A percentile compares a stretch with the other conserved stretches of the same genome.
phyloP scores from a whole-genome alignment of 2,113 vertebrate species.

The Atractosteus spatula region DNA sequence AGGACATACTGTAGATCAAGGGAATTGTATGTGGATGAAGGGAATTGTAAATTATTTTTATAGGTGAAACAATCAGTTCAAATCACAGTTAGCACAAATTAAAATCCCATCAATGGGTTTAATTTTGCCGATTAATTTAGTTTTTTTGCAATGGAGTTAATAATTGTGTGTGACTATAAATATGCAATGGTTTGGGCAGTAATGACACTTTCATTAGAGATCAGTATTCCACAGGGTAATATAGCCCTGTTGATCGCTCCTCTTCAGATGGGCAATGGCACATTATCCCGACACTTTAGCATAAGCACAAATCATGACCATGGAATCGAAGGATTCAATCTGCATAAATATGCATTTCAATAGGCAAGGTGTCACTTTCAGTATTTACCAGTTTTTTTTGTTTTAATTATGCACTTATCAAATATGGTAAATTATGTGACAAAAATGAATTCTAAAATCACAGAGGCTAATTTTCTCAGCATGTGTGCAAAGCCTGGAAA shows the following conservation, averaged over 20 bases:
- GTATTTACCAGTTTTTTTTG: too few relatives aligned
- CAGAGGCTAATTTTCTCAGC: too few relatives aligned
- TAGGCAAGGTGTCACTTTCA: too few relatives aligned
- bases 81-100: conserved; percentile 15
- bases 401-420: too few relatives aligned
- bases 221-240: conserved; percentile 24
- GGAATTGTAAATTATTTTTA: conserved; percentile 10
- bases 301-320: too few relatives aligned
- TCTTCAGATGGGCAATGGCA: conserved; percentile 12
- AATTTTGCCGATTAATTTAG: too few relatives aligned
- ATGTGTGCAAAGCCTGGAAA: too few relatives aligned
- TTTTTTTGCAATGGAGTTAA: neutral
- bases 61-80: conserved; percentile 24
- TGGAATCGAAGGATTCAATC: too few relatives aligned
- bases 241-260: conserved; percentile 19
- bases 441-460: too few relatives aligned
- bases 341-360: too few relatives aligned
- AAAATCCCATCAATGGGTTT: neutral
- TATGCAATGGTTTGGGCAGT: conserved; percentile 19
- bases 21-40: neutral
- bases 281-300: neutral
- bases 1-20: too few relatives aligned
- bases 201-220: conserved; percentile 7
- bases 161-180: conserved; percentile 26
- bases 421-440: too few relatives aligned